phyloP scores from a whole-genome alignment of 2,113 vertebrate species.

The Hippocampus barbouri region DNA sequence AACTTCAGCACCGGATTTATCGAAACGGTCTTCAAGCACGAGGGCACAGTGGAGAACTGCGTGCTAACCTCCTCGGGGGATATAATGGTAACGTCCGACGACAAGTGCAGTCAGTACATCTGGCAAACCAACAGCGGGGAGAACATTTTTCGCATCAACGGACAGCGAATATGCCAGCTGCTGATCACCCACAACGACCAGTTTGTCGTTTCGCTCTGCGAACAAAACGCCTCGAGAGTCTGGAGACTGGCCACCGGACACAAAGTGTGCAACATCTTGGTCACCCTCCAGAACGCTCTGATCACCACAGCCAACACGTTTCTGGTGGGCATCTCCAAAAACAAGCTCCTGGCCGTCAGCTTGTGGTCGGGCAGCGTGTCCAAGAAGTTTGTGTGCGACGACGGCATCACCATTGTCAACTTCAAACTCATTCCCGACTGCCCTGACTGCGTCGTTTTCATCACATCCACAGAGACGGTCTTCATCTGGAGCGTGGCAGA shows the following conservation, averaged over 20 bases:
- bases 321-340: slow-evolving; percentile 90
- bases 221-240: slow-evolving; percentile 94
- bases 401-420: slow-evolving; percentile 89
- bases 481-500: slow-evolving; percentile 95
- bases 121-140: slow-evolving; percentile 93
- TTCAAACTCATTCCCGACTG: slow-evolving; percentile 95
- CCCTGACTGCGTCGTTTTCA: slow-evolving; percentile 90
- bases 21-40: slow-evolving; percentile 93
- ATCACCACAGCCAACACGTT: slow-evolving; percentile 97
- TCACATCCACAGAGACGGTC: slow-evolving; percentile 92
- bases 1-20: slow-evolving; percentile 96
- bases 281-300: slow-evolving; percentile 93
- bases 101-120: slow-evolving; percentile 94
- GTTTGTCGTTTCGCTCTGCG: slow-evolving; percentile 96
- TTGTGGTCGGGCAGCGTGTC: slow-evolving; percentile 98
- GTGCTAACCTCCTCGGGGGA: slow-evolving; percentile 92
- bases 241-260: slow-evolving; percentile 95
- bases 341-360: slow-evolving; percentile 93
- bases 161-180: slow-evolving; percentile 92
- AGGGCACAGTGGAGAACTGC: slow-evolving; percentile 93
- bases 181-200: slow-evolving; percentile 98
- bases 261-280: slow-evolving; percentile 96
- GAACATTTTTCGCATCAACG: slow-evolving; percentile 95
- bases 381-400: slow-evolving; percentile 95
- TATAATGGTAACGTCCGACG: slow-evolving; percentile 94